Percentiles rank a stretch among this genome's conserved stretches.
Conservation (phyloP, 2,888 invertebrate genomes). For the Spisula solida region DNA sequence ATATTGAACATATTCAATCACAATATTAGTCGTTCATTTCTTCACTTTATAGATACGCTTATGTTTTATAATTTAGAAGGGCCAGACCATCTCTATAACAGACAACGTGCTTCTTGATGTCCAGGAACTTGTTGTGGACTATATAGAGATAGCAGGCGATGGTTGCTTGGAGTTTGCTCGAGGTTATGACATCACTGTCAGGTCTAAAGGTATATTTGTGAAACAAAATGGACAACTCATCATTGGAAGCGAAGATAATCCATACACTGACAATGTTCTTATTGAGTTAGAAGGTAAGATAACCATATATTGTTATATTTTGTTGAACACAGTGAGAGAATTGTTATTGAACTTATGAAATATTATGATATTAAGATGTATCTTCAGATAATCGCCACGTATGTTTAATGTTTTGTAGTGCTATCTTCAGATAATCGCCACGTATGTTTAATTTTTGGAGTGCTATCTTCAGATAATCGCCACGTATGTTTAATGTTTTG, state of each 20-base stretch:
- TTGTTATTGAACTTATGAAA: too few species aligned
- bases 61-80: conserved; percentile 35
- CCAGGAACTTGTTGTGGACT: conserved; percentile 45
- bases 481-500: too few species aligned
- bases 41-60: too few species aligned
- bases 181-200: conserved; percentile 44
- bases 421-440: too few species aligned
- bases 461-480: too few species aligned
- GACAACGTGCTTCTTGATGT: conserved; percentile 42
- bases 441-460: too few species aligned
- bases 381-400: too few species aligned
- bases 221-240: conserved; percentile 52
- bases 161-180: conserved; percentile 52
- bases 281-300: conserved; percentile 52
- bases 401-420: too few species aligned
- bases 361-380: too few species aligned
- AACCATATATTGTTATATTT: not conserved
- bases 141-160: conserved; percentile 39
- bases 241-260: conserved; percentile 55
- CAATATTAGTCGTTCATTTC: too few species aligned
- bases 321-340: too few species aligned
- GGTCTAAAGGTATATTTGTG: conserved; percentile 49
- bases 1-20: too few species aligned
- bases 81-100: conserved; percentile 17
- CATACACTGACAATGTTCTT: conserved; percentile 49